Percentiles rank a stretch among this genome's conserved stretches.
Conservation (phyloP, 2,113 vertebrate genomes). For the Sorex araneus region DNA sequence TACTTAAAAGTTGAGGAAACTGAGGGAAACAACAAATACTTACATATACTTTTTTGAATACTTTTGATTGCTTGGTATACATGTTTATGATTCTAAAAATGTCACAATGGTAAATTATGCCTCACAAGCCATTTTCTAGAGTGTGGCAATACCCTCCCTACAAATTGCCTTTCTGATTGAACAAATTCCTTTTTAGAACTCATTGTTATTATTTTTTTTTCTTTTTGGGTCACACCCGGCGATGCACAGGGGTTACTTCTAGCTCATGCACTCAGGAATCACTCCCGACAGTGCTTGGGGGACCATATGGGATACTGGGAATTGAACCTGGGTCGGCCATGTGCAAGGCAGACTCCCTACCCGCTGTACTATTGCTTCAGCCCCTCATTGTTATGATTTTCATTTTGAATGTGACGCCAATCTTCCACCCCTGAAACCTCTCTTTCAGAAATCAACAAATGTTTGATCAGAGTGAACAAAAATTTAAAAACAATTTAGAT, state of each 20-base stretch:
- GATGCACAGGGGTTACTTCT: too few relatives aligned
- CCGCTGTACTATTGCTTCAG: too few relatives aligned
- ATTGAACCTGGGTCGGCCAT: too few relatives aligned
- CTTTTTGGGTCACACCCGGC: too few relatives aligned
- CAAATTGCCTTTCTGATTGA: not conserved
- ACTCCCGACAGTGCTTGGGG: too few relatives aligned
- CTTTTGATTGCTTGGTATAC: not conserved
- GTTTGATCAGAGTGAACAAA: not conserved
- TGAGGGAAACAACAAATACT: not conserved
- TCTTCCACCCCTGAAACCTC: not conserved
- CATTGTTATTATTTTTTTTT: not conserved
- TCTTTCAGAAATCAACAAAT: not conserved
- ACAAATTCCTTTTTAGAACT: not conserved
- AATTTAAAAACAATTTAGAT: too few relatives aligned
- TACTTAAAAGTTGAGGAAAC: not conserved
- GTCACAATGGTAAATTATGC: not conserved
- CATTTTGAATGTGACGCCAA: not conserved
- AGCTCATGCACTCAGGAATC: too few relatives aligned
- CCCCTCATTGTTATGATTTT: not conserved
- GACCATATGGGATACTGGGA: too few relatives aligned
- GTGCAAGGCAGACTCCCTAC: too few relatives aligned
- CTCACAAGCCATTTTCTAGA: not conserved
- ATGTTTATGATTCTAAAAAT: not conserved
- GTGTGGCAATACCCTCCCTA: not conserved
- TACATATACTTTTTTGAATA: not conserved